phyloP scores from a whole-genome alignment of 2,888 invertebrate species.

The Orthosia incerta region DNA sequence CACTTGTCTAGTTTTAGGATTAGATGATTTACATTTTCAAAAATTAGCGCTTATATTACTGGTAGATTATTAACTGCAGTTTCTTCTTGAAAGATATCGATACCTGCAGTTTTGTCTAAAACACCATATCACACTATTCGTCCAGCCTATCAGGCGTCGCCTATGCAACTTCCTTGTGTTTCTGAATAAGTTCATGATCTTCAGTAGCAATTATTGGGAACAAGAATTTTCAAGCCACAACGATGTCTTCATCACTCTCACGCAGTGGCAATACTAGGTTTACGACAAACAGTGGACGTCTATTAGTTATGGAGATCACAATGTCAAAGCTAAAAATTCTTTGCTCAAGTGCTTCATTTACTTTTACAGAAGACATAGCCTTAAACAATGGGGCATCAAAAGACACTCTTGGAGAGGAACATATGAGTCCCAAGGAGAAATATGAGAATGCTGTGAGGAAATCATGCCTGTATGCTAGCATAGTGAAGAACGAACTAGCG shows the following conservation, averaged over 20 bases:
- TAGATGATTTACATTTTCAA: not conserved
- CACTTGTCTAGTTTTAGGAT: not conserved
- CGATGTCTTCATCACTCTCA: not conserved
- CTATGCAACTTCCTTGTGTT: not conserved
- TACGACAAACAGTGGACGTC: not conserved
- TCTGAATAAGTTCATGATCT: not conserved
- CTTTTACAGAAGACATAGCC: conserved; percentile 76
- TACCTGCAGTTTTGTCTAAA: not conserved
- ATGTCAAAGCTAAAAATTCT: not conserved
- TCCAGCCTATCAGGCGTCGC: not conserved
- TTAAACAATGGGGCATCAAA: conserved; percentile 90
- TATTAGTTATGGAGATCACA: not conserved
- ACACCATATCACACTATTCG: too few species aligned
- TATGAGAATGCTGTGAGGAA: conserved; percentile 94
- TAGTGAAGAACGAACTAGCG: conserved; percentile 92
- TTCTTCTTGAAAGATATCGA: not conserved
- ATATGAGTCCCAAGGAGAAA: conserved; percentile 94
- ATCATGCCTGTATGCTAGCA: conserved; percentile 92
- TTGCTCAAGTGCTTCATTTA: not conserved
- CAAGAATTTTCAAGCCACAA: too few species aligned
- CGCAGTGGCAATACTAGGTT: not conserved
- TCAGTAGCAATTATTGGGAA: not conserved
- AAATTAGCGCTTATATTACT: not conserved
- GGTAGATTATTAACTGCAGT: not conserved
- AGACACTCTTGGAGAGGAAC: conserved; percentile 93